Evolutionary conservation across 1,140 invertebrate species (phyloP).

Genomic region (Trigoniulus corallinus): DNA sequence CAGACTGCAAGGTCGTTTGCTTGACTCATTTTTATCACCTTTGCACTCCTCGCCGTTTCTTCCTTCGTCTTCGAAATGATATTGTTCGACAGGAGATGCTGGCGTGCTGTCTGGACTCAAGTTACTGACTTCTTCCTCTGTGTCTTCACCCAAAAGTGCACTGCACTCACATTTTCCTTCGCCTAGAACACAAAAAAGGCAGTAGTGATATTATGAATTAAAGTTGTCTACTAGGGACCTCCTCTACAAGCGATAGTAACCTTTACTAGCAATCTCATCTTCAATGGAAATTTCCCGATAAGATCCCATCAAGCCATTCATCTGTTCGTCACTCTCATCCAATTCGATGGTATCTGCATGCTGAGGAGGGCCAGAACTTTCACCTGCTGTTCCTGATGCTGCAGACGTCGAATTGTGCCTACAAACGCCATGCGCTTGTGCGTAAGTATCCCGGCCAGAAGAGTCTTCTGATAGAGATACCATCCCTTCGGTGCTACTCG

Average conservation of each 20-base stretch:
- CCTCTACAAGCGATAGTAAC: too few relatives aligned
- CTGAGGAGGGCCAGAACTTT: neutral
- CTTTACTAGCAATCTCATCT: neutral
- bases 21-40: constrained; percentile 1
- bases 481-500: constrained; percentile 9
- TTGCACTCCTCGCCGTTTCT: neutral
- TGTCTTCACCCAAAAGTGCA: neutral
- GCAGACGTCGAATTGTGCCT: neutral
- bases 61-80: neutral
- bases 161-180: neutral
- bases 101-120: constrained; percentile 6
- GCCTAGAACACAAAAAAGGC: neutral
- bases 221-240: neutral
- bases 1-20: neutral
- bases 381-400: neutral
- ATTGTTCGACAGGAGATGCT: neutral
- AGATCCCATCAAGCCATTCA: constrained; percentile 8
- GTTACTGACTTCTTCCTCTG: constrained; percentile 9
- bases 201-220: neutral
- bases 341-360: neutral
- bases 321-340: constrained; percentile 7
- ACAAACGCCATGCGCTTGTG: neutral
- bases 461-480: constrained; percentile 8
- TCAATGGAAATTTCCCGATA: constrained; percentile 7
- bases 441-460: constrained; percentile 8